Evolutionary conservation across 2,888 invertebrate genomes (phyloP).

Genomic region (Drosophila tripunctata): DNA sequence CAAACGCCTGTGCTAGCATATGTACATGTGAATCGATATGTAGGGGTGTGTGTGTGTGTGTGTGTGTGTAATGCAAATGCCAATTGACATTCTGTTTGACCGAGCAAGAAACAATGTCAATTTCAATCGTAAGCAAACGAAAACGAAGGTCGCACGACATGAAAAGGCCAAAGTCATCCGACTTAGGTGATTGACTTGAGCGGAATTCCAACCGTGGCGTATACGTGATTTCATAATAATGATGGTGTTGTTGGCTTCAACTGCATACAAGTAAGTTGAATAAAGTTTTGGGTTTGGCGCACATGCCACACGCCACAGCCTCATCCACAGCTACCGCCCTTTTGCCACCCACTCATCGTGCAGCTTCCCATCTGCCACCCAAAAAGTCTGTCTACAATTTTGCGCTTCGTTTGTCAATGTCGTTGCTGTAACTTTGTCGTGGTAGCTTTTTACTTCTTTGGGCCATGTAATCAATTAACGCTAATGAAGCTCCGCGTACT

Average conservation of each 20-base stretch:
- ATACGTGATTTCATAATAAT: constrained; percentile 80
- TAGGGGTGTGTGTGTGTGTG: constrained; percentile 4
- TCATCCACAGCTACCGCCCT: background rate
- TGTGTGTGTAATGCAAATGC: constrained; percentile 68
- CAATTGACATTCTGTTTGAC: constrained; percentile 70
- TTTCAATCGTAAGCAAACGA: constrained; percentile 50
- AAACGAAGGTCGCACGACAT: constrained; percentile 60
- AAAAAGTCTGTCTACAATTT: constrained; percentile 61
- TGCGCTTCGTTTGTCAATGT: constrained; percentile 77
- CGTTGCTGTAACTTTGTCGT: constrained; percentile 54
- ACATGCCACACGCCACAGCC: constrained; percentile 15
- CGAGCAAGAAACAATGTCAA: constrained; percentile 67
- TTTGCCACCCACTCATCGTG: too few relatives aligned
- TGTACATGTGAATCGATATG: constrained; percentile 15
- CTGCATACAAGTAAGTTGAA: constrained; percentile 42
- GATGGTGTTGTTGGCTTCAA: constrained; percentile 50
- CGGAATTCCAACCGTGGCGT: constrained; percentile 46
- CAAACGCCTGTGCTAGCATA: constrained; percentile 1
- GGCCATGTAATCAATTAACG: constrained; percentile 80
- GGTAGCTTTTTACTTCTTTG: constrained; percentile 56
- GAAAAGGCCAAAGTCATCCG: constrained; percentile 70
- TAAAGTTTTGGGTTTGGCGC: constrained; percentile 41
- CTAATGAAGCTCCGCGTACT: constrained; percentile 72
- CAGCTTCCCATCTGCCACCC: too few relatives aligned
- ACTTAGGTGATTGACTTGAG: constrained; percentile 70